These are phyloP conservation scores for Campoplex nolae DNA, from an alignment of 2,888 invertebrate species.

Conservation along the genomic window DNA sequence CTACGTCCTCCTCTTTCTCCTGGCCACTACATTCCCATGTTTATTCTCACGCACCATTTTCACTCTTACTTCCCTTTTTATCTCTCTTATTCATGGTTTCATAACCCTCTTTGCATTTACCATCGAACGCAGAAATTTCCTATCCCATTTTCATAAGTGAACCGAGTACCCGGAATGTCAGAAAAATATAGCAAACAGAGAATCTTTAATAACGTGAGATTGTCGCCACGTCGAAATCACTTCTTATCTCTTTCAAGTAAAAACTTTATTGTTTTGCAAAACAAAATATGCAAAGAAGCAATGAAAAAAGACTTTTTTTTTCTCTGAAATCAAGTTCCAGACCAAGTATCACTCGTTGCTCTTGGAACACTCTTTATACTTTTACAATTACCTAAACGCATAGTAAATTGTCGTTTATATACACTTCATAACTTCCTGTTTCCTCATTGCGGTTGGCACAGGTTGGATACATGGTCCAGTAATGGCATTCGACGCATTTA, in stretches of 20 bases:
- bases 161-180: neutral
- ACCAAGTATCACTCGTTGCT: neutral
- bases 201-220: neutral
- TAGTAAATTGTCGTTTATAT: neutral
- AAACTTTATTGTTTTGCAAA: too few species aligned
- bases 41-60: slow-evolving; percentile 1
- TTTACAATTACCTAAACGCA: neutral
- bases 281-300: too few species aligned
- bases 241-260: neutral
- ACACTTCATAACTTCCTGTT: slow-evolving; percentile 26
- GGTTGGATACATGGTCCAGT: slow-evolving; percentile 48
- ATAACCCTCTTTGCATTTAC: slow-evolving; percentile 21
- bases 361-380: neutral
- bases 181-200: neutral
- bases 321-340: too few species aligned
- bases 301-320: too few species aligned
- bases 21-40: neutral
- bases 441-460: slow-evolving; percentile 36
- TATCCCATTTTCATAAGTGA: slow-evolving; percentile 25
- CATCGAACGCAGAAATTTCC: slow-evolving; percentile 22
- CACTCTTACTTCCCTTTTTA: slow-evolving; percentile 30
- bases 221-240: neutral
- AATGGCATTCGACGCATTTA: slow-evolving; percentile 54
- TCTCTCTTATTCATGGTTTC: slow-evolving; percentile 6
- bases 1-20: slow-evolving; percentile 32